A percentile compares a stretch with the other conserved stretches of the same genome.
Evolutionary conservation across 92 coral and sea anemone species (phyloP).

Genomic region (Zoanthus gigantus): DNA sequence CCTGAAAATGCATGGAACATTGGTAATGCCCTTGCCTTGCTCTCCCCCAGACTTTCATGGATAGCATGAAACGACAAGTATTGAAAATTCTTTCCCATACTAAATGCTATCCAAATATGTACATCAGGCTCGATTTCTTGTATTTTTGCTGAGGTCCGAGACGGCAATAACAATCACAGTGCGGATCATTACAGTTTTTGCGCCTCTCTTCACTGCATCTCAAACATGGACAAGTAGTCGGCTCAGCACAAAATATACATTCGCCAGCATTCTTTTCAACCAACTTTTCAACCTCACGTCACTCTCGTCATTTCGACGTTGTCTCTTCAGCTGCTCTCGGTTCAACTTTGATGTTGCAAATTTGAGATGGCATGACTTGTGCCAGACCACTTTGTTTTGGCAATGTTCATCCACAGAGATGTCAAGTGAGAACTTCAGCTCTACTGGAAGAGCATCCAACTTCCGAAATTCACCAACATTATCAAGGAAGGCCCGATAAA

Average conservation of each 20-base stretch:
- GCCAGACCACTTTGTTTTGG: slow-evolving; percentile 57
- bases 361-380: slow-evolving; percentile 56
- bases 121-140: background rate
- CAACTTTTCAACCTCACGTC: background rate
- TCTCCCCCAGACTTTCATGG: slow-evolving; percentile 7
- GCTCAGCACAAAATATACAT: too few species aligned
- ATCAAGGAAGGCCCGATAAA: slow-evolving; percentile 55
- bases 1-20: slow-evolving; percentile 23
- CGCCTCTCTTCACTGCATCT: background rate
- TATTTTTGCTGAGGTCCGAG: background rate
- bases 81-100: background rate
- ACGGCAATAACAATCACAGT: background rate
- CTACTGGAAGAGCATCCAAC: background rate
- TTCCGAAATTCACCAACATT: slow-evolving; percentile 52
- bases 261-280: background rate
- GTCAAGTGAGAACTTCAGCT: slow-evolving; percentile 29
- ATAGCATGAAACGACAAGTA: background rate
- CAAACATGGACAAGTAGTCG: slow-evolving; percentile 4
- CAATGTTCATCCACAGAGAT: slow-evolving; percentile 49
- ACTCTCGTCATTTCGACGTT: slow-evolving; percentile 13
- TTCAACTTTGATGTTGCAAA: slow-evolving; percentile 52
- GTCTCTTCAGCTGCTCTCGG: slow-evolving; percentile 43
- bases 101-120: slow-evolving; percentile 6
- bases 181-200: background rate
- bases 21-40: slow-evolving; percentile 22